Evolutionary conservation across 2,113 vertebrate species (phyloP), one percentile per base, ranked within the genome.

Genomic region (Octodon degus): DNA sequence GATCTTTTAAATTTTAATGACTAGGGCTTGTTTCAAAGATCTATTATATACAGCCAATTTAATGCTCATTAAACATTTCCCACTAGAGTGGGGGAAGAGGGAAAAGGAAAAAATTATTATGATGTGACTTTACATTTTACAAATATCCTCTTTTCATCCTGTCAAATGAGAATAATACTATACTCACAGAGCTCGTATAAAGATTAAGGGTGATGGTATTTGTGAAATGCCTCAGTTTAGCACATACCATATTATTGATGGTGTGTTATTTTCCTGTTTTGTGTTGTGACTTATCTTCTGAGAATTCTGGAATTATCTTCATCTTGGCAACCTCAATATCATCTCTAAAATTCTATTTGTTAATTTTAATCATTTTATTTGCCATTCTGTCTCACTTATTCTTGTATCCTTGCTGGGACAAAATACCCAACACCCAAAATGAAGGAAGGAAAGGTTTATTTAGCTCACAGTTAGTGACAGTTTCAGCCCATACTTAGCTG

Each of bases 351-450:
- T 86, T 92, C 24, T 74, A 37, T 85, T 87, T 76, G 10, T 47
- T 85, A 89, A 86, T 91, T 91, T 95, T 86, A 85, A 55, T 82
- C 68, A 77, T 68, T 89, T 86, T n/a, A 13, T 88, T 90, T 90
- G 84, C 25, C 50, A 58, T 58, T 58, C 55, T 58, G 55, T 58
- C 55, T 58, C 55, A 58, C 16, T 58, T 58, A 58, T 16, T 19
- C 55, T 58, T 58, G 16, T 58, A 16, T 19, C 55, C 16, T 58
- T 58, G 55, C 55, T 58, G 55, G 16, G 16, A 58, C 17, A 58
- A 58, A 58, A 58, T 58, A 58, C 55, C 55, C 55, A 58, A 58
- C 55, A 58, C 55, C 17, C 16, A 58, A 16, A 58, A 58, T 19
- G 17, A 58, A 58, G 55, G 55, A 58, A 58, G 55, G 55, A 58